Conservation (phyloP, 2,888 invertebrate species). For the Cetonia aurata region DNA sequence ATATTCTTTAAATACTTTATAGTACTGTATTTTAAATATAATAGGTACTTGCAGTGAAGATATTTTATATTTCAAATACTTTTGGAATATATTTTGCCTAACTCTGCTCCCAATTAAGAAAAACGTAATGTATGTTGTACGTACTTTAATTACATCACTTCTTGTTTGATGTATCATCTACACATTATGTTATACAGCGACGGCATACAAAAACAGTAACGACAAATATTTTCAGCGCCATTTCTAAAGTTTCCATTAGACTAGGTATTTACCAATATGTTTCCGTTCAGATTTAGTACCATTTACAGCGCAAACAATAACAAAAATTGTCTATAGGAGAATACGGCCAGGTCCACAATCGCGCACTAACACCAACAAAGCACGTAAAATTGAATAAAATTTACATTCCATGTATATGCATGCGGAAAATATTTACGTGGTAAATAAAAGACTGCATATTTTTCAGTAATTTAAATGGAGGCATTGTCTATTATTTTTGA, state of each 20-base stretch:
- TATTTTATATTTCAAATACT: no score
- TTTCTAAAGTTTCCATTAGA: neutral
- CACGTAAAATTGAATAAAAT: constrained; percentile 45
- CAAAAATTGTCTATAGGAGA: constrained; percentile 33
- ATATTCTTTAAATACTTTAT: no score
- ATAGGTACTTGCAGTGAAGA: no score
- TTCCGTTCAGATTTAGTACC: constrained; percentile 21
- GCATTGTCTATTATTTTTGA: constrained; percentile 49
- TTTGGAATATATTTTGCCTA: no score
- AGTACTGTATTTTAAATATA: no score
- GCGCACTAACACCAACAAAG: constrained; percentile 10
- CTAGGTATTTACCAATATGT: constrained; percentile 1
- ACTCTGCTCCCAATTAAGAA: no score
- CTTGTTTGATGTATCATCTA: no score
- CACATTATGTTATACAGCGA: no score
- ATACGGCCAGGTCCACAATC: constrained; percentile 21
- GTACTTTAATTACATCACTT: no score
- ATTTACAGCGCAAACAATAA: constrained; percentile 42
- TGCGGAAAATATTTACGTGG: constrained; percentile 47
- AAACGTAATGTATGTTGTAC: no score
- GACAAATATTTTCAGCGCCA: no score
- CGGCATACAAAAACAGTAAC: no score
- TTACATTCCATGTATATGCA: constrained; percentile 48
- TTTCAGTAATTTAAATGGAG: constrained; percentile 48
- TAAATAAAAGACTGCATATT: constrained; percentile 47